phyloP scores from a whole-genome alignment of 2,888 invertebrate genomes.

The Mythimna ferrago region DNA sequence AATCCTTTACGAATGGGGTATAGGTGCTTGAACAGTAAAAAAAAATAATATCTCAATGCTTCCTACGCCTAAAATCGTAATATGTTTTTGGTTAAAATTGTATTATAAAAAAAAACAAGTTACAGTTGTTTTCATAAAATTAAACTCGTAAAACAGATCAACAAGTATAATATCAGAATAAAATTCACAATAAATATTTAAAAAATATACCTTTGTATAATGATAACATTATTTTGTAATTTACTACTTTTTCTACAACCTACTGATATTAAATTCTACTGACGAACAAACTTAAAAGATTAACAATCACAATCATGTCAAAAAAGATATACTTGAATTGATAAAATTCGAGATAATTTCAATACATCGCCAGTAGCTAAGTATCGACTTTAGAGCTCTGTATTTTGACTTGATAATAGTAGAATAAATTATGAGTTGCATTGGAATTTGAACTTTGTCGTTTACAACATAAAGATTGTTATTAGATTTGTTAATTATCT shows the following conservation, averaged over 20 bases:
- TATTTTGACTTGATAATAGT: neutral
- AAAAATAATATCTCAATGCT: too few relatives aligned
- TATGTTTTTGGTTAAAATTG: too few relatives aligned
- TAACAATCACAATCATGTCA: slow-evolving; percentile 20
- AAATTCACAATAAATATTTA: slow-evolving; percentile 78
- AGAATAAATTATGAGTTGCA: neutral
- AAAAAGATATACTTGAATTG: neutral
- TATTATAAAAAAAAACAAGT: too few relatives aligned
- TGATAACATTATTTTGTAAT: slow-evolving; percentile 50
- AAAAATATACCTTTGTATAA: slow-evolving; percentile 81
- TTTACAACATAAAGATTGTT: neutral
- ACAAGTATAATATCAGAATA: slow-evolving; percentile 79
- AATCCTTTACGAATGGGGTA: too few relatives aligned
- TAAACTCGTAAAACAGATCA: slow-evolving; percentile 78
- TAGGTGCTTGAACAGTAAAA: too few relatives aligned
- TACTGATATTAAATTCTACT: slow-evolving; percentile 54
- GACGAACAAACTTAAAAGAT: slow-evolving; percentile 32
- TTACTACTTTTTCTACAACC: slow-evolving; percentile 63
- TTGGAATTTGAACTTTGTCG: neutral
- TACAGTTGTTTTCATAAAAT: slow-evolving; percentile 6
- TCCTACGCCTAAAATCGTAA: too few relatives aligned
- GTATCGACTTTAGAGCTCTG: neutral
- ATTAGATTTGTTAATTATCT: neutral
- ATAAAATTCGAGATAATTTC: neutral
- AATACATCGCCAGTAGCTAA: neutral